Conservation (phyloP, 2,113 vertebrate genomes). For the Talpa occidentalis region DNA sequence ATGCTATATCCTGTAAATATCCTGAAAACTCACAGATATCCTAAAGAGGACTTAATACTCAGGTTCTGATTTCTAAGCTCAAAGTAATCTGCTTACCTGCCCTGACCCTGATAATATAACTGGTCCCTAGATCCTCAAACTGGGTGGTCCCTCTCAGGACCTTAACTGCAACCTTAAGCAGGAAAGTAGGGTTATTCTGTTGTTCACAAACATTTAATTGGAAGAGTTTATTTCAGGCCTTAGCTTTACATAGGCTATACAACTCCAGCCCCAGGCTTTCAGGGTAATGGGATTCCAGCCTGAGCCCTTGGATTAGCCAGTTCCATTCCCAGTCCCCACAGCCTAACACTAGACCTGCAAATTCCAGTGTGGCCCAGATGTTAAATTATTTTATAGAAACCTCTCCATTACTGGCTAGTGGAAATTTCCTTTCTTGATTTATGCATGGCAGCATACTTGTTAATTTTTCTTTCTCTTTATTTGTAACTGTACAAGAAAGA, state of each 20-base stretch:
- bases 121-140: background rate
- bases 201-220: background rate
- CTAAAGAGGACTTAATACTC: background rate
- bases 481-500: background rate
- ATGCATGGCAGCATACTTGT: background rate
- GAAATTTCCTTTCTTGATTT: constrained; percentile 46
- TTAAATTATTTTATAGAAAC: constrained; percentile 47
- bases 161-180: background rate
- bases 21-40: background rate
- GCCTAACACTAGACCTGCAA: constrained; percentile 2
- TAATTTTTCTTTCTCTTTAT: background rate
- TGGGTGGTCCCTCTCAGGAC: background rate
- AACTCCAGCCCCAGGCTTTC: background rate
- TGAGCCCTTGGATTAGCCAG: background rate
- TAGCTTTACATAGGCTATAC: background rate
- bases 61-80: background rate
- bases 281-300: background rate
- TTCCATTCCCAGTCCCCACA: background rate
- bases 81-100: background rate
- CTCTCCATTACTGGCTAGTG: background rate
- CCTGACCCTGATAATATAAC: background rate
- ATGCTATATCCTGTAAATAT: background rate
- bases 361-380: background rate
- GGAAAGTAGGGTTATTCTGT: background rate
- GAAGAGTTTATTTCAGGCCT: background rate